These are phyloP conservation scores for Delphinapterus leucas DNA, from an alignment of 2,113 vertebrate genomes.

Conservation along the genomic window DNA sequence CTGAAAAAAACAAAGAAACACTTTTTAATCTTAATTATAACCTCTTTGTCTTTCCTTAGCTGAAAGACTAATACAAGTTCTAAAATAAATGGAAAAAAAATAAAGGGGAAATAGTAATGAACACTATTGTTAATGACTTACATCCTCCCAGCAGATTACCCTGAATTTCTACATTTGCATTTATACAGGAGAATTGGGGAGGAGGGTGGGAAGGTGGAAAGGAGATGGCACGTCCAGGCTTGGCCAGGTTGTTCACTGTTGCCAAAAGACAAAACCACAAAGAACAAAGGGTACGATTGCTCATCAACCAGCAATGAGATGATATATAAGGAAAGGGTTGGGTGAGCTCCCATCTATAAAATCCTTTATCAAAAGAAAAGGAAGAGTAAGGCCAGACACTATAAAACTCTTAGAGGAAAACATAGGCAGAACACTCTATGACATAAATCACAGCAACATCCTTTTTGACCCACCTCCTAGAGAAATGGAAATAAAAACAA, in stretches of 20 bases:
- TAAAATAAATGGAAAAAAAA: neutral
- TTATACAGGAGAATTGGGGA: neutral
- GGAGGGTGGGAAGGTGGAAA: neutral
- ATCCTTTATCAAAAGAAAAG: neutral
- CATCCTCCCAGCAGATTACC: neutral
- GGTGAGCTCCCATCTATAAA: neutral
- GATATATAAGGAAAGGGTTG: neutral
- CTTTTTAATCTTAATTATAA: constrained; percentile 31
- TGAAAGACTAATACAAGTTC: neutral
- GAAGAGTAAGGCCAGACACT: neutral
- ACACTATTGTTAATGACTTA: neutral
- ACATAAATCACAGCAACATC: too few relatives aligned
- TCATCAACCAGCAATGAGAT: neutral
- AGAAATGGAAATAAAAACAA: too few relatives aligned
- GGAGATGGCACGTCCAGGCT: neutral
- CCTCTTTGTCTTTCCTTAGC: neutral
- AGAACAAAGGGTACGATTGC: neutral
- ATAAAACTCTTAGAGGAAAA: too few relatives aligned
- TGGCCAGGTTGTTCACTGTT: neutral
- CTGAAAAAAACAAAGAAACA: constrained; percentile 79
- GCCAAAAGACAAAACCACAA: neutral
- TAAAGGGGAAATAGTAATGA: neutral
- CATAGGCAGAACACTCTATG: too few relatives aligned
- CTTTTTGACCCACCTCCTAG: too few relatives aligned
- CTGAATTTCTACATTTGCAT: neutral